phyloP scores from a whole-genome alignment of 2,888 invertebrate genomes.

The Drosophila yooni region DNA sequence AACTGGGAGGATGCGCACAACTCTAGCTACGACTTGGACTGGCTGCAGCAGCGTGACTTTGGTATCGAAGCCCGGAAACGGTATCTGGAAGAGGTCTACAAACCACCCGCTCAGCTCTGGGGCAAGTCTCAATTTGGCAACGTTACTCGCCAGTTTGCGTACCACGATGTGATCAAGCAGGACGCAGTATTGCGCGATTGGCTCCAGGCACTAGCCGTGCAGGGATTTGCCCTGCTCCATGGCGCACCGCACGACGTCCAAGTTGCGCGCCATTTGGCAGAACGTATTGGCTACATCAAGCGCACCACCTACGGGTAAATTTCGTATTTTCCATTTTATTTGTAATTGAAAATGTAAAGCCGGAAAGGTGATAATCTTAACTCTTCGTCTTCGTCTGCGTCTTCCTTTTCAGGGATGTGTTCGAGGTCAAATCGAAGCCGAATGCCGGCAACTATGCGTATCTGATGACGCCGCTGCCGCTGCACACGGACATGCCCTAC shows the following conservation, averaged over 20 bases:
- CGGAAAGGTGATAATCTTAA: not conserved
- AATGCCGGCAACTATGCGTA: slow-evolving; percentile 91
- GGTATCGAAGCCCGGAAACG: slow-evolving; percentile 84
- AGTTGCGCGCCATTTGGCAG: slow-evolving; percentile 86
- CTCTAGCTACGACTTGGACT: slow-evolving; percentile 86
- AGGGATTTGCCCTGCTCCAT: slow-evolving; percentile 88
- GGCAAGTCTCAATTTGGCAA: slow-evolving; percentile 85
- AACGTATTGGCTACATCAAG: slow-evolving; percentile 89
- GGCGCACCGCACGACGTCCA: slow-evolving; percentile 86
- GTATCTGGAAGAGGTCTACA: slow-evolving; percentile 86
- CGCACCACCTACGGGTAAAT: slow-evolving; percentile 90
- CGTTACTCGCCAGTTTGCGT: slow-evolving; percentile 86
- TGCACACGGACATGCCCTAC: slow-evolving; percentile 91
- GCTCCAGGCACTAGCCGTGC: slow-evolving; percentile 87
- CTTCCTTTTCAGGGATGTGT: slow-evolving; percentile 86
- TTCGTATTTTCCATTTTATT: not conserved
- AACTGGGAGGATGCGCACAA: slow-evolving; percentile 88
- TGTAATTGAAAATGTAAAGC: not conserved
- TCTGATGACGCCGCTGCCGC: slow-evolving; percentile 88
- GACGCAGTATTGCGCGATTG: slow-evolving; percentile 86
- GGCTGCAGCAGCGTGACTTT: slow-evolving; percentile 88
- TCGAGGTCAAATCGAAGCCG: slow-evolving; percentile 88
- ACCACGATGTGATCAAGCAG: slow-evolving; percentile 86
- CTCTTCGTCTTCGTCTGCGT: not conserved
- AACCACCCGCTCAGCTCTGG: slow-evolving; percentile 86